Evolutionary conservation across 2,797 vertebrate genomes (phyloP).

Genomic region (Macroramphosus scolopax): DNA sequence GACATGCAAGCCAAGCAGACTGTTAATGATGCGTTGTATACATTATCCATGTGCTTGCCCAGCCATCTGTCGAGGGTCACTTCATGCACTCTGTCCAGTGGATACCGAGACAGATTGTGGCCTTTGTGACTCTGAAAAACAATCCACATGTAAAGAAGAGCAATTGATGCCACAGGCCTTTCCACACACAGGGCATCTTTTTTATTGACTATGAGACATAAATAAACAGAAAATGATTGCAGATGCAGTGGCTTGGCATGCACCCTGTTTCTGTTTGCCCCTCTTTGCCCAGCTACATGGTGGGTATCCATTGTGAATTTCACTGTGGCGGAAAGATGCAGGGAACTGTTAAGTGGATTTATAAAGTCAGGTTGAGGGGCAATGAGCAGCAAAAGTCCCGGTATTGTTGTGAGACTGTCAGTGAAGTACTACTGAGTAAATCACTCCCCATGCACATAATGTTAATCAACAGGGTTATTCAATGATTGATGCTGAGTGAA

Average conservation of each 20-base stretch:
- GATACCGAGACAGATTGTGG: slow-evolving; percentile 8
- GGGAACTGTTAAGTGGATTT: slow-evolving; percentile 38
- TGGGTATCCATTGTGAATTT: slow-evolving; percentile 29
- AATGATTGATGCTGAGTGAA: slow-evolving; percentile 8
- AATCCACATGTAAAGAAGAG: slow-evolving; percentile 25
- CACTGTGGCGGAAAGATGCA: slow-evolving; percentile 21
- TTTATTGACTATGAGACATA: slow-evolving; percentile 6
- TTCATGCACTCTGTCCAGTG: slow-evolving; percentile 23
- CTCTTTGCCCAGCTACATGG: slow-evolving; percentile 11
- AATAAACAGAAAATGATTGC: background rate
- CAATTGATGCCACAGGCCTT: slow-evolving; percentile 15
- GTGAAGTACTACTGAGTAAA: slow-evolving; percentile 8
- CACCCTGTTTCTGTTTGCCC: slow-evolving; percentile 12
- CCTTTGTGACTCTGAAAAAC: slow-evolving; percentile 21
- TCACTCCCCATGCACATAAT: background rate
- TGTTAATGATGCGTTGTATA: slow-evolving; percentile 36
- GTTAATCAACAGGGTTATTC: slow-evolving; percentile 8
- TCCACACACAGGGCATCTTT: slow-evolving; percentile 3
- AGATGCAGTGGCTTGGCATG: slow-evolving; percentile 1
- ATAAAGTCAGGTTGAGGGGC: slow-evolving; percentile 27
- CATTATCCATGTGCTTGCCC: slow-evolving; percentile 26
- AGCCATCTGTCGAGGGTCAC: slow-evolving; percentile 26
- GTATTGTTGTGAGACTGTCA: slow-evolving; percentile 21
- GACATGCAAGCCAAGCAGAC: slow-evolving; percentile 25
- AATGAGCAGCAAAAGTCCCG: slow-evolving; percentile 20